Evolutionary conservation across 2,888 invertebrate genomes (phyloP).

Genomic region (Drosophila niveifrons): DNA sequence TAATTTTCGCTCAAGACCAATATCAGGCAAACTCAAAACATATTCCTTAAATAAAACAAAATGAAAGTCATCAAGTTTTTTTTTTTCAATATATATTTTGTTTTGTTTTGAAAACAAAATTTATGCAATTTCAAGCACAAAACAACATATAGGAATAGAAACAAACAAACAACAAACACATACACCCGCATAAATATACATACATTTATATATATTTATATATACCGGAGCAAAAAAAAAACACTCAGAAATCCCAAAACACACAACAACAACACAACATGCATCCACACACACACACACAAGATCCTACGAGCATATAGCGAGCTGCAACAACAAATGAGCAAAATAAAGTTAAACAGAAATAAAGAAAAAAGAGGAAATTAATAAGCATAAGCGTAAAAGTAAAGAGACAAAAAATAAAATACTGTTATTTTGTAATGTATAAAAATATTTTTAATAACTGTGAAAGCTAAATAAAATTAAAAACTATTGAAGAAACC

Average conservation of each 20-base stretch:
- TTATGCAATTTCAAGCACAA: constrained; percentile 67
- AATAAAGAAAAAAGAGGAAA: constrained; percentile 47
- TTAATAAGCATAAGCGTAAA: constrained; percentile 76
- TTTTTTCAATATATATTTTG: constrained; percentile 29
- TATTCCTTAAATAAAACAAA: constrained; percentile 52
- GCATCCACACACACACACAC: constrained; percentile 39
- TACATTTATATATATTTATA: constrained; percentile 33
- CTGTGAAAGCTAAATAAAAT: constrained; percentile 86
- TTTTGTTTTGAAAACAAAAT: constrained; percentile 52
- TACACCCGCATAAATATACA: constrained; percentile 37
- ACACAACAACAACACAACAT: constrained; percentile 21
- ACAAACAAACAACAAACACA: constrained; percentile 16
- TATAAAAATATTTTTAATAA: constrained; percentile 85
- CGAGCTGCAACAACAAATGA: constrained; percentile 69
- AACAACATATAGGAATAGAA: constrained; percentile 56
- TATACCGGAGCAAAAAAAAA: constrained; percentile 38
- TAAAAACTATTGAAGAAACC: constrained; percentile 65
- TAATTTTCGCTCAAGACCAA: constrained; percentile 62
- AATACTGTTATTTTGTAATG: constrained; percentile 85
- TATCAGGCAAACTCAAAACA: constrained; percentile 40
- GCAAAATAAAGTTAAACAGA: constrained; percentile 66
- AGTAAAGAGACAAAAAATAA: constrained; percentile 74
- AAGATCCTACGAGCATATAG: constrained; percentile 68
- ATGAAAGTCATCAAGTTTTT: constrained; percentile 25
- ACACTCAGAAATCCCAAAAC: constrained; percentile 13